A percentile compares a stretch with the other conserved stretches of the same genome.
phyloP scores from a whole-genome alignment of 2,888 invertebrate species.

The Coecobrya sp. region DNA sequence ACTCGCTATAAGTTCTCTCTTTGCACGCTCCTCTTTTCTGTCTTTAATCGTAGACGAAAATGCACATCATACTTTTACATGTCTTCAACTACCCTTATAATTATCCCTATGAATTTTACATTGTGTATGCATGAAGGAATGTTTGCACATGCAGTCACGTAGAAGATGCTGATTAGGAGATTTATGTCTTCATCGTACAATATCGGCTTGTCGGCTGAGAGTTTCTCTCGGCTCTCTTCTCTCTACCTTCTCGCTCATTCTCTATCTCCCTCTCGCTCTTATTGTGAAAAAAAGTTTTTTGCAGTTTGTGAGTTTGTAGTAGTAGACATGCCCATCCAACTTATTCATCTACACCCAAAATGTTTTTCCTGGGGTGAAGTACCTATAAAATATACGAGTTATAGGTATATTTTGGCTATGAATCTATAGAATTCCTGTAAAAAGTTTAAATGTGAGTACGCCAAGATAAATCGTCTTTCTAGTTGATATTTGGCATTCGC shows the following conservation, averaged over 20 bases:
- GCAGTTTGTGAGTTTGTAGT: conserved; percentile 45
- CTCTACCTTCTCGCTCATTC: not conserved
- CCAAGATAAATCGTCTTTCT: conserved; percentile 45
- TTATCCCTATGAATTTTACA: conserved; percentile 72
- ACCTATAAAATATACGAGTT: not conserved
- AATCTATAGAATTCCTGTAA: conserved; percentile 8
- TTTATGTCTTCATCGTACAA: conserved; percentile 82
- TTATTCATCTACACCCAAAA: conserved; percentile 49
- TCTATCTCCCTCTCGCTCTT: conserved; percentile 16
- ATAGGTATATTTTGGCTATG: not conserved
- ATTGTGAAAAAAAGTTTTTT: not conserved
- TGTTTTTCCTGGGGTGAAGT: conserved; percentile 8
- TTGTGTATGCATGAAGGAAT: conserved; percentile 78
- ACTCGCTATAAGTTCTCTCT: too few relatives aligned
- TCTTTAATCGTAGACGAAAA: conserved; percentile 20
- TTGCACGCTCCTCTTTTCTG: not conserved
- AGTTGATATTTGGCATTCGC: conserved; percentile 52
- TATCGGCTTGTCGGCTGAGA: conserved; percentile 68
- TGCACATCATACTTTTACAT: conserved; percentile 38
- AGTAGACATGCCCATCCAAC: conserved; percentile 35
- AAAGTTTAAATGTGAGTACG: conserved; percentile 1
- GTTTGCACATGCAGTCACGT: conserved; percentile 82
- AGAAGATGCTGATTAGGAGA: conserved; percentile 80
- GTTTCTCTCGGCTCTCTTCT: conserved; percentile 50
- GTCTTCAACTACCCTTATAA: conserved; percentile 70